Evolutionary conservation across 2,797 vertebrate genomes (phyloP), one percentile per base, ranked within the genome.

Genomic region (Paramormyrops hopkinsi): DNA sequence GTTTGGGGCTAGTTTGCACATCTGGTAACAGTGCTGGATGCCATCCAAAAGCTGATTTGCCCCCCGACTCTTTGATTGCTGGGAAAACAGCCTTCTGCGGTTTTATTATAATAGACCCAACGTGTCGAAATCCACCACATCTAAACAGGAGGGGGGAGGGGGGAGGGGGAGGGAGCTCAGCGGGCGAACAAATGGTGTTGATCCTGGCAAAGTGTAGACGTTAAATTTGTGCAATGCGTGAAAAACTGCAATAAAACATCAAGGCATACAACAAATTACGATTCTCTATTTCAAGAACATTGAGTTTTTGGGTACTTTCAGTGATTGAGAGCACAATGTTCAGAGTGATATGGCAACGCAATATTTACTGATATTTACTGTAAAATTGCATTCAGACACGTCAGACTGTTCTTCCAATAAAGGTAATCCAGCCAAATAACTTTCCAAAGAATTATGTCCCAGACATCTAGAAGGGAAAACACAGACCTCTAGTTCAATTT

Each of bases 321-420:
- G 12, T 86, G 22, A 86, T 54, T 86, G 48, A 86, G 25, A 86
- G 84, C 84, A 17, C 46, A 86, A 8, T 53, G 51, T 86, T 86
- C 22, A 33, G n/a, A 48, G 22, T 86, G 84, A 86, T 29, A 51
- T 53, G 37, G 76, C 76, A 82, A n/a, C 76, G 41, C 50, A 86
- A 86, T 86, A 54, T 86, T 86, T 50, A 51, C 50, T 85, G 83
- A 79, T 25, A 85, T 85, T 51, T 51, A 48, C 51, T 86, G 48
- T 86, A 53, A 86, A 51, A 86, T 46, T 50, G 46, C 84, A 29
- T 53, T 51, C 84, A 54, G 41, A 46, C 51, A 86, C 48, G 84
- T 86, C 84, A 86, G 29, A 51, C 51, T 51, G 50, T 53, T 86
- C 84, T 86, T 53, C 50, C 84, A 86, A 86, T 51, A 86, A 54